Percentiles rank a stretch among this genome's conserved stretches.
These are phyloP conservation scores for Parazoanthus atlanticus DNA, from an alignment of 92 coral and sea anemone species.

Conservation along the genomic window DNA sequence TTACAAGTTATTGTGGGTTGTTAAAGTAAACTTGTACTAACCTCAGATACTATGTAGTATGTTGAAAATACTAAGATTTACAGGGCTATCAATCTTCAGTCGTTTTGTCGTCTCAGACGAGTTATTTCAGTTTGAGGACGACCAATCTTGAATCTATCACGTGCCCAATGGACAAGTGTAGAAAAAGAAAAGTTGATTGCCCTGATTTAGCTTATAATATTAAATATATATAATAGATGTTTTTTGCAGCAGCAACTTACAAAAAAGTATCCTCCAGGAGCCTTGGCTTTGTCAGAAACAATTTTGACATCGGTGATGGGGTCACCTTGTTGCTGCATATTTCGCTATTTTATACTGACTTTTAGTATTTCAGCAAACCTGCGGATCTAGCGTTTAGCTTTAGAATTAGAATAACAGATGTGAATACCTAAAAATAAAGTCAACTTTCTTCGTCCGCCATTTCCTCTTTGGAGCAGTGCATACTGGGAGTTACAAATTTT, in stretches of 20 bases:
- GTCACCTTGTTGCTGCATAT: constrained; percentile 45
- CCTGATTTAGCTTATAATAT: too few species aligned
- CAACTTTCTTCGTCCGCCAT: background rate
- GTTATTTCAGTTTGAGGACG: too few species aligned
- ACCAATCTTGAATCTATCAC: too few species aligned
- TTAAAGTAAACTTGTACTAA: too few species aligned
- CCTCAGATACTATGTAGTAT: background rate
- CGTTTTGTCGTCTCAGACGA: too few species aligned
- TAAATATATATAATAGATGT: too few species aligned
- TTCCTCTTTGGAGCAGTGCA: background rate
- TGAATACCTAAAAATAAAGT: background rate
- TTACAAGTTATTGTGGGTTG: too few species aligned
- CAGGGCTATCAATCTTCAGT: too few species aligned
- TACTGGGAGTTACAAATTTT: background rate
- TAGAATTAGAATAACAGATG: too few species aligned
- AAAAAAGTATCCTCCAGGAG: constrained; percentile 74
- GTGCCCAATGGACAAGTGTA: too few species aligned
- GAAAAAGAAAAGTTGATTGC: too few species aligned
- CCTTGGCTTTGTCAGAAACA: constrained; percentile 78
- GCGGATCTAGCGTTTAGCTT: background rate
- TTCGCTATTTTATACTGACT: background rate
- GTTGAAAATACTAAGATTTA: background rate
- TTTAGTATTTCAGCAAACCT: background rate
- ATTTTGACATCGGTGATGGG: constrained; percentile 82
- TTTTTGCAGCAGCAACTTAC: constrained; percentile 55